Base-by-base conservation (phyloP, 1,140 invertebrate species). In the Himalopsyche phryganea region DNA sequence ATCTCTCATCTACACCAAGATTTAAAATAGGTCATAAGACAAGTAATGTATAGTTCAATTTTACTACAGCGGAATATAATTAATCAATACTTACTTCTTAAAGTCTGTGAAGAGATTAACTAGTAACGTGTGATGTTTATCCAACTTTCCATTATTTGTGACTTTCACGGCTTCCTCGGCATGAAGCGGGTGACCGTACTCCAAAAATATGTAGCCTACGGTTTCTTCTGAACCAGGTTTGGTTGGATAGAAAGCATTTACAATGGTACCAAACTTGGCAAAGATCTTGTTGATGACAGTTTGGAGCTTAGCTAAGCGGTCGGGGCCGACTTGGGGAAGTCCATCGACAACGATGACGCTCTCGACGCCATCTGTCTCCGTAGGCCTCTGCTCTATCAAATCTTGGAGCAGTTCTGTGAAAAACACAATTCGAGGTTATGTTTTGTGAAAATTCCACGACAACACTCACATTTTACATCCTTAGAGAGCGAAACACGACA, bases 61-160 rank as follows among this genome's bases (percentile, higher is more conserved):
- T n/a, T n/a, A n/a, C n/a, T n/a, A n/a, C n/a, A n/a, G n/a, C n/a
- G n/a, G n/a, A n/a, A n/a, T n/a, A n/a, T n/a, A n/a, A n/a, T 18
- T 40, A 41, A 49, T 1, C 20, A 15, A 1, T 65, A 78, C 82
- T 81, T 77, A 90, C 83, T 94, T 96, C 58, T 94, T 90, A 77
- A 98, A 97, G 73, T 99, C 96, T 2, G 92, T 94, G 68, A 99
- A 96, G 6, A 96, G 78, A 76, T 98, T 98, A 1, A 98, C 92
- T 69, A 89, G 82, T 74, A 99, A 96, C 9, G 92, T 96, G 68
- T 98, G 96, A 46, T 88, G 83, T 69, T 98, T 98, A 76, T 99
- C 97, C 65, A 99, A 82, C 72, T 95, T 95, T 75, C 95, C 91
- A 66, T 95, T 94, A 76, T 99, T 94, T 15, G 88, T 85, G 20